Conservation (phyloP, 2,888 invertebrate genomes). For the Unio pictorum region DNA sequence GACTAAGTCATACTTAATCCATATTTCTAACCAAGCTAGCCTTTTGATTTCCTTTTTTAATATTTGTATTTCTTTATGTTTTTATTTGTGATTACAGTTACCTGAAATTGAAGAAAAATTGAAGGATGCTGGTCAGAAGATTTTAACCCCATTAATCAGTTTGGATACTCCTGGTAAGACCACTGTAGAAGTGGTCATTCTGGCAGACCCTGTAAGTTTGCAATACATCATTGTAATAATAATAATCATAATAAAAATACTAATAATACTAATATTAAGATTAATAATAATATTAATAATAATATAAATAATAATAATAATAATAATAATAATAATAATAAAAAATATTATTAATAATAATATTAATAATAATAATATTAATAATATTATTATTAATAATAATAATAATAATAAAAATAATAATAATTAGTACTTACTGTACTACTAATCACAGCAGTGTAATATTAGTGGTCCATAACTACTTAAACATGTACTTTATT, state of each 20-base stretch:
- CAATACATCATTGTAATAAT: neutral
- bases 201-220: constrained; percentile 86
- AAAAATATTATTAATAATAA: too few relatives aligned
- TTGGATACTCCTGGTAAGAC: constrained; percentile 98
- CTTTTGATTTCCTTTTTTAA: neutral
- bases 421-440: too few relatives aligned
- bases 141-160: constrained; percentile 91
- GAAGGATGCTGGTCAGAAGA: constrained; percentile 80
- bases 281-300: too few relatives aligned
- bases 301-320: neutral
- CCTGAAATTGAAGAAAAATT: constrained; percentile 83
- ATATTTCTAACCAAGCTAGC: too few relatives aligned
- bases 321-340: neutral
- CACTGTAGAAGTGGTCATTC: constrained; percentile 93
- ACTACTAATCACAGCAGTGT: too few relatives aligned
- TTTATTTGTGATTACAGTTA: constrained; percentile 76
- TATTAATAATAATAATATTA: too few relatives aligned
- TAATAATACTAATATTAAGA: too few relatives aligned
- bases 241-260: neutral
- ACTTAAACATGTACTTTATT: too few relatives aligned
- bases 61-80: neutral
- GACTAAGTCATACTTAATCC: too few relatives aligned
- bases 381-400: too few relatives aligned
- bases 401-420: too few relatives aligned
- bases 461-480: too few relatives aligned